These are phyloP conservation scores for Athene noctua DNA, from an alignment of 2,113 vertebrate species.

Conservation along the genomic window DNA sequence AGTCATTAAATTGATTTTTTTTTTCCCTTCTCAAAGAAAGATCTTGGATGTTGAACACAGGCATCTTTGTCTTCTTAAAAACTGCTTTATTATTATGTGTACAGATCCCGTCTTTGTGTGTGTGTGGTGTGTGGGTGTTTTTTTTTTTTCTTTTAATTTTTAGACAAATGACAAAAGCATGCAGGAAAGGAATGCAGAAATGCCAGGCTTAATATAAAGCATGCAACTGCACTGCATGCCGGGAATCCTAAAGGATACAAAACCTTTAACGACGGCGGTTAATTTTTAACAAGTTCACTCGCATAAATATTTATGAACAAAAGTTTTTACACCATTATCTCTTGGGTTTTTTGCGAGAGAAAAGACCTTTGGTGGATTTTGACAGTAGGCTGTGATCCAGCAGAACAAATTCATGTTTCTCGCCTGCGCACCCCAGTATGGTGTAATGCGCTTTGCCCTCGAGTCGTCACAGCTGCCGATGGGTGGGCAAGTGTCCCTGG, in stretches of 20 bases:
- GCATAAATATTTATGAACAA: constrained; percentile 68
- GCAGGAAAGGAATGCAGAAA: constrained; percentile 69
- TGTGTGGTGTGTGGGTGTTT: constrained; percentile 56
- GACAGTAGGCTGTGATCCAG: constrained; percentile 31
- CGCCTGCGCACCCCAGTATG: neutral
- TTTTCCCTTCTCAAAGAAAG: constrained; percentile 31
- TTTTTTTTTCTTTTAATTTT: constrained; percentile 62
- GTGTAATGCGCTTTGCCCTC: neutral
- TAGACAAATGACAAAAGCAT: constrained; percentile 69
- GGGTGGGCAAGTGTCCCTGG: neutral
- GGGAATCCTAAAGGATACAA: constrained; percentile 65
- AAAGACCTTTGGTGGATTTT: constrained; percentile 41
- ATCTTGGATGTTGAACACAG: constrained; percentile 67
- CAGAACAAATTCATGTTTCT: constrained; percentile 31
- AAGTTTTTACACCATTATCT: constrained; percentile 64
- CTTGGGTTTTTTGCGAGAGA: constrained; percentile 43
- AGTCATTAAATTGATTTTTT: constrained; percentile 62
- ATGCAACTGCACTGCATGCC: constrained; percentile 52
- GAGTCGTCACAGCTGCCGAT: neutral
- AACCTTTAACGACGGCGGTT: constrained; percentile 58
- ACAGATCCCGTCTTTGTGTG: constrained; percentile 67
- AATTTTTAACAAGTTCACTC: constrained; percentile 69
- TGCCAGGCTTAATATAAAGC: constrained; percentile 68
- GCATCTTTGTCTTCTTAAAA: constrained; percentile 70
- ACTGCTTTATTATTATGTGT: constrained; percentile 69